phyloP scores from a whole-genome alignment of 2,797 vertebrate species.

The Silurus aristotelis region DNA sequence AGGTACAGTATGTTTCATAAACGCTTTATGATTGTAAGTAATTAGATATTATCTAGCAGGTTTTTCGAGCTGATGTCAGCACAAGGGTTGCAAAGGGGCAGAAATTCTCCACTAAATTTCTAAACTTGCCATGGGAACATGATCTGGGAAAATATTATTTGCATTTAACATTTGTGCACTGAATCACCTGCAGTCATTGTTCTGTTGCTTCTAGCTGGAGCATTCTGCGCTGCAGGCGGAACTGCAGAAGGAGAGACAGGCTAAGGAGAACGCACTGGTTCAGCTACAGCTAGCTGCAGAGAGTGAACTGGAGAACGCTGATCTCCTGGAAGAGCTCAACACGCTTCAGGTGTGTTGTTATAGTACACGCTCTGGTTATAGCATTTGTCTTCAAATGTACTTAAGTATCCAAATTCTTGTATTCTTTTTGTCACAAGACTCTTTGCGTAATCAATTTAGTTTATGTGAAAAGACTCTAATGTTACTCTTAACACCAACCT shows the following conservation, averaged over 20 bases:
- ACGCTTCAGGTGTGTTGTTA: conserved; percentile 74
- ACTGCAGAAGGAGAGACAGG: conserved; percentile 76
- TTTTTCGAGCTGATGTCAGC: background rate
- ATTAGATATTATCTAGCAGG: background rate
- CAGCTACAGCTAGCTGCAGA: conserved; percentile 73
- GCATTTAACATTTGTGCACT: background rate
- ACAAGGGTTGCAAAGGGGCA: too few relatives aligned
- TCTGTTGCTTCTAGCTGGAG: conserved; percentile 69
- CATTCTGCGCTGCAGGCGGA: conserved; percentile 75
- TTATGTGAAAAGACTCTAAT: too few relatives aligned
- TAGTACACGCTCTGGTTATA: too few relatives aligned
- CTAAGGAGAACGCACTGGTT: conserved; percentile 71
- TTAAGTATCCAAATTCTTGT: too few relatives aligned
- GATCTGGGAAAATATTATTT: too few relatives aligned
- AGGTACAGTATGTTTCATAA: conserved; percentile 64
- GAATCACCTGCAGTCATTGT: background rate
- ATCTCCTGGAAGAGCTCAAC: conserved; percentile 71
- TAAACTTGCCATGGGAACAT: too few relatives aligned
- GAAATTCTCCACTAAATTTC: too few relatives aligned
- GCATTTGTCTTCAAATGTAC: too few relatives aligned
- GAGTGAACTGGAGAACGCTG: conserved; percentile 71
- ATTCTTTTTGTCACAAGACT: too few relatives aligned
- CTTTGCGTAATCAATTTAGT: too few relatives aligned
- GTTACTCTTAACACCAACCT: too few relatives aligned
- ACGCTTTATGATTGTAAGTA: background rate